Evolutionary conservation across 92 coral and sea anemone genomes (phyloP), one percentile per base, ranked within the genome.

Genomic region (Porites divaricata): DNA sequence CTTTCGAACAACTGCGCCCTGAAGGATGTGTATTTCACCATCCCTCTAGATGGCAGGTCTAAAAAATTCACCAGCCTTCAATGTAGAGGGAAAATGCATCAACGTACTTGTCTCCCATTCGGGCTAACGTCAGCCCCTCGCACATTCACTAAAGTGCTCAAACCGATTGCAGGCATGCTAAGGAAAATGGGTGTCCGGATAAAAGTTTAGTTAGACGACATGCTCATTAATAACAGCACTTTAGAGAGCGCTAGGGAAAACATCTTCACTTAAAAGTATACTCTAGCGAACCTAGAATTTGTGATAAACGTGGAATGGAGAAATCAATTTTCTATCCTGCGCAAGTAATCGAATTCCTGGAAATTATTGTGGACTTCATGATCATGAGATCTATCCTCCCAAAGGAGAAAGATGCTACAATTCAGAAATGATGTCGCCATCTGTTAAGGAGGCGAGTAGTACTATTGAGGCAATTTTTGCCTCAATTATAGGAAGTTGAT

Each of bases 81-180:
- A 8, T 72, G 35, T 15, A 45, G 16, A 20, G 65, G 63, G 73
- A 53, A 54, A 28, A 41, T 75, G 13, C 76, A 84, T 22, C 83
- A 84, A 50, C 63, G 61, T 20, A 52, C 67, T 19, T 59, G 69
- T 28, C 79, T 85, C 67, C 83, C 81, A 15, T 76, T 85, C 76
- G 82, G 87, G 13, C 81, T 61, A n/a, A 56, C 67, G 22, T 63
- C 79, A 19, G 88, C 88, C 17, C 88, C 81, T 1, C 65, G 88
- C 15, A 23, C 58, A 3, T 83, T 58, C 70, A 62, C 73, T 4
- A 83, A 83, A 54, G 15, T 83, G 14, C 51, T 73, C 52, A 83
- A 83, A 62, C 87, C 81, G 1, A 77, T 83, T 1, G 74, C 63
- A 22, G 89, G 66, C 10, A n/a, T 21, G 8, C 66, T 85, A 20